These are phyloP conservation scores for Mamestra configurata DNA, from an alignment of 1,140 invertebrate species.

Conservation along the genomic window DNA sequence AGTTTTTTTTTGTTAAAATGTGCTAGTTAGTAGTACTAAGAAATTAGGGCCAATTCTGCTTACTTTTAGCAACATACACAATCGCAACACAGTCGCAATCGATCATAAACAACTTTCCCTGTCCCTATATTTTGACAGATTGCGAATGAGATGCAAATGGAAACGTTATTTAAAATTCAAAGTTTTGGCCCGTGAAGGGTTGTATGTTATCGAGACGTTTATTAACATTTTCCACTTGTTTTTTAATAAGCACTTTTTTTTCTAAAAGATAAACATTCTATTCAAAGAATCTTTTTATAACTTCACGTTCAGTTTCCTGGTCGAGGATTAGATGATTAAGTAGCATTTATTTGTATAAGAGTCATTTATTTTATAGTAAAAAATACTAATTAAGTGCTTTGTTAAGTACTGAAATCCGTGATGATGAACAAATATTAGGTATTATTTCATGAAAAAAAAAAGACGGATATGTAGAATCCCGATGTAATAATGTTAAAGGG, in stretches of 20 bases:
- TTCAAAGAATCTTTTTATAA: conserved; percentile 12
- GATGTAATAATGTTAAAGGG: too few species aligned
- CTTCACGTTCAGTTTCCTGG: neutral
- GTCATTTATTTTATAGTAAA: conserved; percentile 4
- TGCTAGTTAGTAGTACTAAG: too few species aligned
- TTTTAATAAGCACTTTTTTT: conserved; percentile 7
- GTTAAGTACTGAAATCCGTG: conserved; percentile 7
- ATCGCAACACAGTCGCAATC: too few species aligned
- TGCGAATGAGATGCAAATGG: too few species aligned
- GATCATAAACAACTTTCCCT: too few species aligned
- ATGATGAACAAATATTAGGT: neutral
- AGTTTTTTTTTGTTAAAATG: too few species aligned
- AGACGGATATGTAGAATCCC: neutral
- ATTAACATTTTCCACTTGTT: conserved; percentile 45
- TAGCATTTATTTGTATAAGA: conserved; percentile 3
- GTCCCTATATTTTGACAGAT: too few species aligned
- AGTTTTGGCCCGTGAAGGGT: too few species aligned
- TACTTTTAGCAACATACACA: too few species aligned
- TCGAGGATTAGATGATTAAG: conserved; percentile 2
- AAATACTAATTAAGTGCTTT: neutral
- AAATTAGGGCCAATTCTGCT: too few species aligned
- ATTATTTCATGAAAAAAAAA: neutral
- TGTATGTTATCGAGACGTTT: conserved; percentile 31
- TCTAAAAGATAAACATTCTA: conserved; percentile 23
- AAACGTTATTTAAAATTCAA: too few species aligned